phyloP scores from a whole-genome alignment of 2,888 invertebrate genomes.

The Strigamia maritima region DNA sequence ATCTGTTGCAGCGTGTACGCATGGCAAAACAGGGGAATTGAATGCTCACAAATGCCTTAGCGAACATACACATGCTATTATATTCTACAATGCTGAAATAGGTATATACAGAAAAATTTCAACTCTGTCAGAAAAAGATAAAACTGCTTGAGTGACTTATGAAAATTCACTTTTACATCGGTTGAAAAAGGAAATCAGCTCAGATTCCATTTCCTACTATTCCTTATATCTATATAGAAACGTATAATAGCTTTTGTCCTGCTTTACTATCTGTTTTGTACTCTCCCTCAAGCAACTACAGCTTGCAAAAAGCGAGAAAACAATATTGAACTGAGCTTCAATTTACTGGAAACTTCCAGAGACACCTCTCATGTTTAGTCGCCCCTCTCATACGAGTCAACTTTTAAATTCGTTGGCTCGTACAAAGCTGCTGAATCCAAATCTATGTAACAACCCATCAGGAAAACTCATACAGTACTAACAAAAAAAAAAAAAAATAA shows the following conservation, averaged over 20 bases:
- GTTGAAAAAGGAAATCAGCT: slow-evolving; percentile 27
- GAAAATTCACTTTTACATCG: slow-evolving; percentile 28
- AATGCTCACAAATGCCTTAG: slow-evolving; percentile 21
- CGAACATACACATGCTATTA: background rate
- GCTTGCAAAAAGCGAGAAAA: slow-evolving; percentile 27
- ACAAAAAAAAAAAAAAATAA: too few relatives aligned
- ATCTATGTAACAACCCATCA: slow-evolving; percentile 32
- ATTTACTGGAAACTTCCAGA: slow-evolving; percentile 31
- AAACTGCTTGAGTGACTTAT: slow-evolving; percentile 22
- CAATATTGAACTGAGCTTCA: slow-evolving; percentile 30
- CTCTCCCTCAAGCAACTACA: slow-evolving; percentile 32
- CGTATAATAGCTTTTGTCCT: slow-evolving; percentile 32
- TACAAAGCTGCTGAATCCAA: slow-evolving; percentile 32
- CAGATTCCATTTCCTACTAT: slow-evolving; percentile 32
- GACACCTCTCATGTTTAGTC: slow-evolving; percentile 30
- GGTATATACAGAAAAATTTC: slow-evolving; percentile 1
- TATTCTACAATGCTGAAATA: slow-evolving; percentile 25
- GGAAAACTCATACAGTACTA: background rate
- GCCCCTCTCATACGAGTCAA: slow-evolving; percentile 25
- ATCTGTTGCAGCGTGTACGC: slow-evolving; percentile 28
- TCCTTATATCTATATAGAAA: slow-evolving; percentile 28
- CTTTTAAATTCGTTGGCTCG: slow-evolving; percentile 32
- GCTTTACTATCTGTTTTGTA: slow-evolving; percentile 30
- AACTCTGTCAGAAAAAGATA: slow-evolving; percentile 25
- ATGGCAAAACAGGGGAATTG: slow-evolving; percentile 24